Evolutionary conservation across 2,797 vertebrate genomes (phyloP), one percentile per base, ranked within the genome.

Genomic region (Pangasius mekongensis): DNA sequence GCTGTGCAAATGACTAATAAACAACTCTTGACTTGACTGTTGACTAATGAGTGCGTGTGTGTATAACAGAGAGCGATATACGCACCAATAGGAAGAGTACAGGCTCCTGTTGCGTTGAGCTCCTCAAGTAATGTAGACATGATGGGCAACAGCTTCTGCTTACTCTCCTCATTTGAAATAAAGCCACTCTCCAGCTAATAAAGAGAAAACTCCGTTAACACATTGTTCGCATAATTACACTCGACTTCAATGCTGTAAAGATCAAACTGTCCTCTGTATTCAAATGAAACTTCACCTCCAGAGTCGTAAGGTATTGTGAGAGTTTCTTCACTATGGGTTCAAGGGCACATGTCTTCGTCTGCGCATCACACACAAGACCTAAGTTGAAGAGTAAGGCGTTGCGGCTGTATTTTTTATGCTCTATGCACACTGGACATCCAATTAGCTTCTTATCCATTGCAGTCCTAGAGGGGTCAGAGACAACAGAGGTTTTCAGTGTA

Each of bases 381-480:
- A 99, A 94, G 93, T 99, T 99, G 94, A 99, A 99, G 64, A 99
- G 97, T 89, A 99, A 95, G 10, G 99, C 99, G 0, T 99, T 99
- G 33, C 98, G 94, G 90, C 98, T 98, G 93, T 99, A 99, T 90
- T 99, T 99, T 93, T 99, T 99, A 93, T 99, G 97, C 89, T 99
- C 99, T 0, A 99, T 99, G 93, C 99, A 99, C 73, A 99, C 98
- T 0, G 98, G 98, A 92, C 98, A 99, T 18, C 99, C 99, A 0
- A 99, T 99, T 78, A 99, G 94, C 92, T 99, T 99, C 93, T 99
- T 99, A 33, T 97, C 98, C 98, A 99, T 99, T 30, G 99, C 98
- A 0, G 99, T 99, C 81, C 99, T 99, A 74, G 36, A 95, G 87
- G 9, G 73, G 24, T 58, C 18, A 90, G 1, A 80, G 0, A 90